Percentiles rank a stretch among this genome's conserved stretches.
phyloP scores from a whole-genome alignment of 2,797 vertebrate species.

The Arnoldichthys spilopterus region DNA sequence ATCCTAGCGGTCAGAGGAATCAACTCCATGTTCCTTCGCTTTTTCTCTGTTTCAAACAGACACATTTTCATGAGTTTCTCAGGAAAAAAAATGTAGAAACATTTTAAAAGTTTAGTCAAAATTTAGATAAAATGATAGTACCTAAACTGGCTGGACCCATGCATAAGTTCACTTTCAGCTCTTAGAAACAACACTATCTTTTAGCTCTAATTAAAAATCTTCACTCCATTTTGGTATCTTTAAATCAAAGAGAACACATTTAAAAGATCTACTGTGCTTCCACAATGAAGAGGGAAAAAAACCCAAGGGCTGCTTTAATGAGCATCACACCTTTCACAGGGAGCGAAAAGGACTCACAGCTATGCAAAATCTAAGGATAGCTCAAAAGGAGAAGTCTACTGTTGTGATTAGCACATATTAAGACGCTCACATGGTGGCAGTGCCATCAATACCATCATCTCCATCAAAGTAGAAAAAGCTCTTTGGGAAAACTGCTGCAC shows the following conservation, averaged over 20 bases:
- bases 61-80: not conserved
- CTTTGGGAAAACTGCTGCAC: conserved; percentile 79
- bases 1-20: conserved; percentile 94
- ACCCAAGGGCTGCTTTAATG: conserved; percentile 76
- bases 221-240: conserved; percentile 69
- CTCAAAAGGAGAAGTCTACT: conserved; percentile 76
- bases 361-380: conserved; percentile 79
- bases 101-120: too few relatives aligned
- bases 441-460: conserved; percentile 85
- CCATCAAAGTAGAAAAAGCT: conserved; percentile 83
- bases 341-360: conserved; percentile 75
- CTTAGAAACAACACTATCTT: conserved; percentile 12
- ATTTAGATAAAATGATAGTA: not conserved
- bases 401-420: conserved; percentile 73
- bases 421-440: conserved; percentile 81
- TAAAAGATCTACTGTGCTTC: conserved; percentile 79
- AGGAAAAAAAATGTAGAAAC: not conserved
- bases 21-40: conserved; percentile 89
- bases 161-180: not conserved
- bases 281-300: conserved; percentile 69
- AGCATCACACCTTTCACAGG: conserved; percentile 75
- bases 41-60: conserved; percentile 79
- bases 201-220: conserved; percentile 63
- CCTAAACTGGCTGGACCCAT: not conserved
- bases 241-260: conserved; percentile 77